These are phyloP conservation scores for Eublepharis macularius DNA, from an alignment of 2,113 vertebrate species.

Conservation along the genomic window DNA sequence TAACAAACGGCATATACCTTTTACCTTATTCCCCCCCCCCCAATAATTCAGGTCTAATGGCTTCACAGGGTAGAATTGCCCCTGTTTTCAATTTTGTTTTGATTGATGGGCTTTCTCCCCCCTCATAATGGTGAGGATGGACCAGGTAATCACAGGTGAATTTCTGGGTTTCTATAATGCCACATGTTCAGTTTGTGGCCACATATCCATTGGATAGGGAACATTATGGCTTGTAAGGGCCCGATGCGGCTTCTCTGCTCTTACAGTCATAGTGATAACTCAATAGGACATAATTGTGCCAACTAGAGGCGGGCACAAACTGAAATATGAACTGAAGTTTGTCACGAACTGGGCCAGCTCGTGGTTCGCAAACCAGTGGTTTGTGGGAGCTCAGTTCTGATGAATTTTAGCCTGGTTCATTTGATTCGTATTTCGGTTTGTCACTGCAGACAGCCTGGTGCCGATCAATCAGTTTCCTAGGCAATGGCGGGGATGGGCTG, in stretches of 20 bases:
- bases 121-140: neutral
- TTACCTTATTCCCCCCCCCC: neutral
- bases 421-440: no score
- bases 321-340: no score
- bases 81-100: neutral
- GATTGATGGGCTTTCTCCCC: neutral
- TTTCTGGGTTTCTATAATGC: neutral
- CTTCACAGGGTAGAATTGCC: conserved; percentile 39
- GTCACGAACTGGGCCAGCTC: no score
- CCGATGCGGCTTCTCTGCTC: neutral
- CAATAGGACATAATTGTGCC: no score
- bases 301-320: no score
- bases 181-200: neutral
- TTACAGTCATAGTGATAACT: no score
- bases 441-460: no score
- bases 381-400: no score
- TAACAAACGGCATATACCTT: neutral
- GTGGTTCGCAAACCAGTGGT: no score
- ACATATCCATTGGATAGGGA: neutral
- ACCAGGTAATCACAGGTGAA: neutral
- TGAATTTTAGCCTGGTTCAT: no score
- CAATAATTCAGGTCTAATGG: neutral
- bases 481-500: no score
- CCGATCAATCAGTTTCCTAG: no score
- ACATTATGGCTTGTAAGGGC: neutral